Evolutionary conservation across 1,140 invertebrate species (phyloP).

Genomic region (Thaumatotibia leucotreta): DNA sequence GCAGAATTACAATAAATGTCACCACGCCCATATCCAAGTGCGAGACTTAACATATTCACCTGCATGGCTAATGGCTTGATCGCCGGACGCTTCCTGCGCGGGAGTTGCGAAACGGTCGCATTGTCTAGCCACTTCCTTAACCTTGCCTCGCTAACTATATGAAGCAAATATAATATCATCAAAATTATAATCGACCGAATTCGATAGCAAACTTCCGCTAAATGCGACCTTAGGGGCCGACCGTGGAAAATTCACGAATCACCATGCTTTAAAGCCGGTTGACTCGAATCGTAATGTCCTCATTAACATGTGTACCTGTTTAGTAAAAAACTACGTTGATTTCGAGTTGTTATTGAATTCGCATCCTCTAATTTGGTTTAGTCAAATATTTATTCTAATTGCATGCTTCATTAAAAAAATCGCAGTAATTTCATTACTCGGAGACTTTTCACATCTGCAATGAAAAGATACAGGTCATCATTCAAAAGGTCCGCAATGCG

Average conservation of each 20-base stretch:
- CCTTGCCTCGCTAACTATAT: constrained; percentile 6
- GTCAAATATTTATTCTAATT: background rate
- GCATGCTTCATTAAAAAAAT: background rate
- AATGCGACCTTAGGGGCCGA: background rate
- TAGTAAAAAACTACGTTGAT: background rate
- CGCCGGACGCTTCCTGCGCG: constrained; percentile 27
- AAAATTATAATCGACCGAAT: background rate
- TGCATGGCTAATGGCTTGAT: background rate
- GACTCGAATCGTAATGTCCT: background rate
- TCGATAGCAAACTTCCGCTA: background rate
- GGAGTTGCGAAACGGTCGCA: constrained; percentile 24
- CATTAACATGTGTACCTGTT: background rate
- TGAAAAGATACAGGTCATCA: constrained; percentile 4
- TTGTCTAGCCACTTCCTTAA: constrained; percentile 48
- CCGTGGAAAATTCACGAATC: constrained; percentile 10
- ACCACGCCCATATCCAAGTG: background rate
- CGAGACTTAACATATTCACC: background rate
- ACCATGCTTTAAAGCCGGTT: constrained; percentile 4
- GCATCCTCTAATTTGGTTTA: background rate
- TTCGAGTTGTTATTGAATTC: background rate
- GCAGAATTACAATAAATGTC: background rate
- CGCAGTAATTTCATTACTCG: background rate
- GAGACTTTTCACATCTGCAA: background rate
- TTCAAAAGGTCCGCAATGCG: constrained; percentile 1
- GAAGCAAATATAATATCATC: constrained; percentile 9